These are phyloP conservation scores for Paramormyrops hopkinsi DNA, from an alignment of 2,797 vertebrate species.

Conservation along the genomic window DNA sequence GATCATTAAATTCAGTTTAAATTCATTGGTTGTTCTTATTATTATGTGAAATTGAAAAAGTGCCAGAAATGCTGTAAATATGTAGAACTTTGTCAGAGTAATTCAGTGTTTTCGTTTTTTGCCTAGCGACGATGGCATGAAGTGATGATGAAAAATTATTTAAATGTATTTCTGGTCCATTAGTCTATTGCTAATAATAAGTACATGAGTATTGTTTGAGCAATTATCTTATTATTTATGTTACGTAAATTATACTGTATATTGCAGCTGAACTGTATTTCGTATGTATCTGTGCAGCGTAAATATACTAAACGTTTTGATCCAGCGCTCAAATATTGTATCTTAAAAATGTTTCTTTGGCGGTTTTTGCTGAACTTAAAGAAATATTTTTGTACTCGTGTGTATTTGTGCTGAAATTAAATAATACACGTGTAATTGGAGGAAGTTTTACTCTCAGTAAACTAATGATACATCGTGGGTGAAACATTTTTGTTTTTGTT, in stretches of 20 bases:
- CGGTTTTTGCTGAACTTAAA: background rate
- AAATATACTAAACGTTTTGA: background rate
- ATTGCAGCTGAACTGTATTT: background rate
- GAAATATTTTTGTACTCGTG: background rate
- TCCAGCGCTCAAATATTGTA: background rate
- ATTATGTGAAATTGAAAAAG: background rate
- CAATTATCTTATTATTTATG: background rate
- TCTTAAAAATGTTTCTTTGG: background rate
- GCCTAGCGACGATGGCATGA: background rate
- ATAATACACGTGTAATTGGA: background rate
- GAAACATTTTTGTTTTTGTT: background rate
- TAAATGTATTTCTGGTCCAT: background rate
- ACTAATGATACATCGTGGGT: background rate
- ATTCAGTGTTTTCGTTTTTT: background rate
- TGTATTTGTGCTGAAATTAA: background rate
- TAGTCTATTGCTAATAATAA: background rate
- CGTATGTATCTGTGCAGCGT: background rate
- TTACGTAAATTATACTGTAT: background rate
- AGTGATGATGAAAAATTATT: background rate
- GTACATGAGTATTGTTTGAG: background rate
- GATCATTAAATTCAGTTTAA: background rate
- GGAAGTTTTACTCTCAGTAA: background rate
- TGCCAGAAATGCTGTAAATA: background rate
- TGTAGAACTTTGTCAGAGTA: background rate
- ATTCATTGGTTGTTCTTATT: background rate